Evolutionary conservation across 2,888 invertebrate genomes (phyloP).

Genomic region (Brachycybe producta): DNA sequence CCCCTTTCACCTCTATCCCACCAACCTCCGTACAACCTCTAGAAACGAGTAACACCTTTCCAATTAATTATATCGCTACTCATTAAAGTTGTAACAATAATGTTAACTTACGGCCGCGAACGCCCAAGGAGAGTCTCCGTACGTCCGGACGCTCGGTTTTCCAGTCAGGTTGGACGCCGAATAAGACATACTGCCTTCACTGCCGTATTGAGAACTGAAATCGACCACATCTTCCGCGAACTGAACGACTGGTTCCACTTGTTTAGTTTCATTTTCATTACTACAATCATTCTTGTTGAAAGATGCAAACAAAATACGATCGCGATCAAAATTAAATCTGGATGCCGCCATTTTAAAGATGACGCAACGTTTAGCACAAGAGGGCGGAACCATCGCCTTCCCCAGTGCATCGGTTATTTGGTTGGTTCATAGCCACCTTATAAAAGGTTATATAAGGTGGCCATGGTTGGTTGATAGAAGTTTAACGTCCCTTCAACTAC

Average conservation of each 20-base stretch:
- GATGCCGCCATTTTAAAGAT: no score
- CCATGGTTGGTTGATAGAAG: no score
- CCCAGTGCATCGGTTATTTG: no score
- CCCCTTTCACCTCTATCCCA: conserved; percentile 19
- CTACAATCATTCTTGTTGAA: no score
- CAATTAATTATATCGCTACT: background rate
- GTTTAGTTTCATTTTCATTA: no score
- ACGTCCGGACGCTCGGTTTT: conserved; percentile 28
- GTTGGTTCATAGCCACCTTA: no score
- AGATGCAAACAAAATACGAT: no score
- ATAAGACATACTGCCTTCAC: conserved; percentile 33
- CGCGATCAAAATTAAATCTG: no score
- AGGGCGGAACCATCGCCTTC: no score
- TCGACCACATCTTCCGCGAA: conserved; percentile 28
- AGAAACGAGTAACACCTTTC: background rate
- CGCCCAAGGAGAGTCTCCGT: conserved; percentile 34
- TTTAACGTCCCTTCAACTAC: no score
- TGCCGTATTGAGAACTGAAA: conserved; percentile 37
- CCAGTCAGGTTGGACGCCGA: conserved; percentile 33
- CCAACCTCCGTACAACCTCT: conserved; percentile 23
- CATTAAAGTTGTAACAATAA: background rate
- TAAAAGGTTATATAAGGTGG: no score
- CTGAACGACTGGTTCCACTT: conserved; percentile 11
- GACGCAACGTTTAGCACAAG: no score
- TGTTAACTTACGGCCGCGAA: conserved; percentile 32